Base-by-base conservation (phyloP, 2,797 vertebrate genomes). In the Phalloptychus januarius region DNA sequence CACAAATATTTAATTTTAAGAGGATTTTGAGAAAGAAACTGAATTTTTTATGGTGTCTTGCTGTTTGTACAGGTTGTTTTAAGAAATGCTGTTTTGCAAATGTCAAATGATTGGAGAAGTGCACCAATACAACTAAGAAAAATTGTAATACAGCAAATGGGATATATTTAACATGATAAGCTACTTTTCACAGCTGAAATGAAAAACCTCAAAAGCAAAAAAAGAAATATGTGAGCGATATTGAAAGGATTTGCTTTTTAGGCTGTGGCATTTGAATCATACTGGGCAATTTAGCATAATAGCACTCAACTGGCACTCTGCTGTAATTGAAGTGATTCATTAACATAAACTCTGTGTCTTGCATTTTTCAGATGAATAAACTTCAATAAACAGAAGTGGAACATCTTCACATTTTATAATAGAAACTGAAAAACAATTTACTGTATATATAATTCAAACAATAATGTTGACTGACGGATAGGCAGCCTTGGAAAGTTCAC, bases 281-380 rank as follows among this genome's bases (percentile, higher is more conserved):
- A 65, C 61, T 20, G 33, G 33, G 23, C 61, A 65, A 65, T 65
- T 65, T 65, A 65, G 61, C 18, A 65, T 38, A 38, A 65, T 38
- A 65, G 61, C 61, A 74, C 63, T 79, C 38, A 13, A 25, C 44
- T 74, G 18, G 61, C 15, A 65, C 61, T 65, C 61, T 38, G 18
- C 61, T 0, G 33, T 65, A 65, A 65, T 63, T 63, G 58, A 63
- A 63, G 58, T 63, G 58, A 63, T 63, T 63, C 58, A 63, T 63
- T 63, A 63, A 63, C 58, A 63, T 63, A 63, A 33, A 63, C 58
- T 33, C 58, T 63, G n/a, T 31, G 15, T 36, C 58, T 63, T 20
- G 15, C 31, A 63, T 63, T 31, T 63, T 63, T 63, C 31, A 63
- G 31, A 63, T 36, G 31, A 63, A 63, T 63, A 63, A 63, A 18